Base-by-base conservation (phyloP, 2,888 invertebrate species). In the Spatulosminthurus flaviceps region DNA sequence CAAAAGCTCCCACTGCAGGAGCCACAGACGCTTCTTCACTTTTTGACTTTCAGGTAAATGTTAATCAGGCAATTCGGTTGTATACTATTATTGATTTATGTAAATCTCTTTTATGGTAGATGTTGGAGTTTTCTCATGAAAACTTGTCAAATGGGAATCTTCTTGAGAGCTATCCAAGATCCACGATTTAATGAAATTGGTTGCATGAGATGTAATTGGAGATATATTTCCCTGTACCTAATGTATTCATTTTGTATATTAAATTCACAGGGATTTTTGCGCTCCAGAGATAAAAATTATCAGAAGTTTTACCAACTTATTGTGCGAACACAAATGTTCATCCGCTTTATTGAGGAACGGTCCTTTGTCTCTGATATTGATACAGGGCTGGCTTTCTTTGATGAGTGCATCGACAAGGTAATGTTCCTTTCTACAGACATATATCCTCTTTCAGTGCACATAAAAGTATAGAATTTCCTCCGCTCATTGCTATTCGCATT, bases 311-410 rank as follows among this genome's bases (percentile, higher is more conserved):
- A 94, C 89, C 92, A 92, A 42, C 90, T 95, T 84, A 89, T 97
- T 87, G 94, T 96, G 91, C 93, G 93, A 86, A 98, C 98, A 0
- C 98, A 98, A 89, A 96, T 96, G 94, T 98, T 98, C 89, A 96
- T 95, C 84, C 92, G 97, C 75, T 99, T 99, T 88, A 98, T 99
- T 82, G 98, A 99, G 88, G 99, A 99, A 88, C 91, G 98, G 24
- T 97, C 97, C 84, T 98, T 99, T 89, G 96, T 98, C 0, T 96
- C 97, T n/a, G 98, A 98, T 87, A 41, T 66, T 24, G 98, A 98
- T 89, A 95, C 96, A 81, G 95, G 96, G 70, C 89, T 99, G 79
- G 95, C 95, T 19, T 96, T 96, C 89, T 99, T 99, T 87, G 99
- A 99, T 88, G 98, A 99, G 87, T 98, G 98, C 87, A 93, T 95